These are phyloP conservation scores for Gila orcuttii DNA, from an alignment of 2,113 vertebrate genomes.

Conservation along the genomic window DNA sequence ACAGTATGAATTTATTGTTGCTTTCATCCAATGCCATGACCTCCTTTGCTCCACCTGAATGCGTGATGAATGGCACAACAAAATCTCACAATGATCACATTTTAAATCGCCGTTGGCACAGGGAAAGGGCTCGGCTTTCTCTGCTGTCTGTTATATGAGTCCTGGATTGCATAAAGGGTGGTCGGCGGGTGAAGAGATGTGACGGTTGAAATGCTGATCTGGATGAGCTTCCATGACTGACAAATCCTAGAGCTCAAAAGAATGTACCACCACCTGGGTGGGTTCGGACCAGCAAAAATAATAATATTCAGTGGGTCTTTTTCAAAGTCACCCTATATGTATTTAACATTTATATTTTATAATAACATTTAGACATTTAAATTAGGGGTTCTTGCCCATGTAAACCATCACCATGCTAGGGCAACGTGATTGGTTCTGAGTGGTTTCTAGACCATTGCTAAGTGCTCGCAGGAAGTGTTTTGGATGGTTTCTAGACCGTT, in stretches of 20 bases:
- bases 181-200: background rate
- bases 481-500: background rate
- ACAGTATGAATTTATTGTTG: conserved; percentile 53
- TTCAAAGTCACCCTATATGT: background rate
- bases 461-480: background rate
- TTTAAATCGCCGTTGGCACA: conserved; percentile 44
- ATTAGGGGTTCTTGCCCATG: background rate
- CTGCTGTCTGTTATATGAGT: conserved; percentile 32
- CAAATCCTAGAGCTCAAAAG: conserved; percentile 1
- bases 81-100: conserved; percentile 41
- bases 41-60: conserved; percentile 27
- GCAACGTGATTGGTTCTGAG: background rate
- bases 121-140: conserved; percentile 14
- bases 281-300: background rate
- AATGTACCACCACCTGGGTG: background rate
- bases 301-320: conserved; percentile 8
- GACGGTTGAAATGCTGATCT: background rate
- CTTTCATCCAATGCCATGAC: conserved; percentile 59
- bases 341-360: background rate
- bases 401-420: background rate
- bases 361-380: background rate
- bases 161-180: conserved; percentile 32
- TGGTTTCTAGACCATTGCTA: background rate
- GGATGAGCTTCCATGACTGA: conserved; percentile 15
- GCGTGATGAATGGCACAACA: conserved; percentile 46